phyloP scores from a whole-genome alignment of 2,113 vertebrate genomes.

The Crotalus tigris region DNA sequence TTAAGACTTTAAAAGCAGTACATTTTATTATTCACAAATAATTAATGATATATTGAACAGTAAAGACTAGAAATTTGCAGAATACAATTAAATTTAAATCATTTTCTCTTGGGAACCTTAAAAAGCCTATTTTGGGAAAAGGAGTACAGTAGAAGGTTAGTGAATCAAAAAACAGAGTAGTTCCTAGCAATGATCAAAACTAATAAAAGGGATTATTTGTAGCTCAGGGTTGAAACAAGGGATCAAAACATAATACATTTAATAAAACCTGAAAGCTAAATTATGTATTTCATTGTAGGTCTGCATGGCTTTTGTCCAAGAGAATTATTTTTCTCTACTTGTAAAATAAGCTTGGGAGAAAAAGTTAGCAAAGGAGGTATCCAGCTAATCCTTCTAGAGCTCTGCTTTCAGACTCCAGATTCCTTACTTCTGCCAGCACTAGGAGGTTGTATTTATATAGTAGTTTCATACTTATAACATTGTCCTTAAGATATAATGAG shows the following conservation, averaged over 20 bases:
- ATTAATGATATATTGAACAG: neutral
- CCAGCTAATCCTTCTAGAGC: neutral
- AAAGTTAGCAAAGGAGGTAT: no score
- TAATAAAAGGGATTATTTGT: neutral
- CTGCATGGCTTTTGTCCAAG: neutral
- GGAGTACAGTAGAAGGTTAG: neutral
- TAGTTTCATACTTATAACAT: neutral
- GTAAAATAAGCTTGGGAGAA: neutral
- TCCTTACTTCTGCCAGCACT: neutral
- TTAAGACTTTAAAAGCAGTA: neutral
- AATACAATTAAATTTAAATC: neutral
- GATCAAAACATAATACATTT: neutral
- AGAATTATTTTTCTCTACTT: neutral
- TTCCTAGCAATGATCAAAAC: neutral
- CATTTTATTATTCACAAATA: neutral
- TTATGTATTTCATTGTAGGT: neutral
- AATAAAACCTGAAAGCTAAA: neutral
- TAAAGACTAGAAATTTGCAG: neutral
- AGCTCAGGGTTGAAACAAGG: neutral
- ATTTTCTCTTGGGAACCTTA: neutral
- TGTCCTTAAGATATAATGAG: neutral
- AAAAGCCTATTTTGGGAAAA: neutral
- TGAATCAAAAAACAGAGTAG: neutral
- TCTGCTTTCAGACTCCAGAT: neutral
- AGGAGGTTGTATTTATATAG: neutral